Evolutionary conservation across 2,797 vertebrate species (phyloP).

Genomic region (Rachycentron canadum): DNA sequence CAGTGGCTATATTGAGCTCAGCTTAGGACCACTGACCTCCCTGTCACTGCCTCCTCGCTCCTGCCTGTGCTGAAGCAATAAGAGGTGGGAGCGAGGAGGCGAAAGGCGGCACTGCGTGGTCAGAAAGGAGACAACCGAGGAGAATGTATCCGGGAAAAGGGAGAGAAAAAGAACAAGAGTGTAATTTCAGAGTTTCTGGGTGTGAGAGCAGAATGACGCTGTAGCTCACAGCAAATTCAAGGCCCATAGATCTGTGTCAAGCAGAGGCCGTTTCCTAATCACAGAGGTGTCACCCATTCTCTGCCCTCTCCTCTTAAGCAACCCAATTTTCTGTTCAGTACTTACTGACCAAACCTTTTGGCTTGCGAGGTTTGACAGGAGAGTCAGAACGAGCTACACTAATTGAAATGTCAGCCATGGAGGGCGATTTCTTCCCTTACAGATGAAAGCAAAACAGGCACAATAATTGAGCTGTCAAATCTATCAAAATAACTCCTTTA

Average conservation of each 20-base stretch:
- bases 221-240: conserved; percentile 40
- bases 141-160: neutral
- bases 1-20: conserved; percentile 65
- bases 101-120: neutral
- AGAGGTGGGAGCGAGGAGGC: conserved; percentile 10
- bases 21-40: conserved; percentile 40
- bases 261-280: conserved; percentile 50
- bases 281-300: conserved; percentile 33
- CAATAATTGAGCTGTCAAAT: conserved; percentile 82
- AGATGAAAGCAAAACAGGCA: conserved; percentile 69
- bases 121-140: neutral
- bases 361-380: conserved; percentile 57
- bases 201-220: neutral
- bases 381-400: conserved; percentile 60
- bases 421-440: conserved; percentile 63
- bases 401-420: conserved; percentile 80
- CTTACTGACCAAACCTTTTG: conserved; percentile 53
- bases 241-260: conserved; percentile 29
- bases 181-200: conserved; percentile 39
- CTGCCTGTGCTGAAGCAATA: conserved; percentile 25
- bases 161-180: conserved; percentile 13
- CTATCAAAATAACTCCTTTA: conserved; percentile 70
- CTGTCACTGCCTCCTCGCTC: conserved; percentile 26
- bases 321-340: conserved; percentile 59
- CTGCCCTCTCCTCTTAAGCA: conserved; percentile 46